These are phyloP conservation scores for Cyprinodon diabolis DNA, from an alignment of 2,797 vertebrate genomes.

Conservation along the genomic window DNA sequence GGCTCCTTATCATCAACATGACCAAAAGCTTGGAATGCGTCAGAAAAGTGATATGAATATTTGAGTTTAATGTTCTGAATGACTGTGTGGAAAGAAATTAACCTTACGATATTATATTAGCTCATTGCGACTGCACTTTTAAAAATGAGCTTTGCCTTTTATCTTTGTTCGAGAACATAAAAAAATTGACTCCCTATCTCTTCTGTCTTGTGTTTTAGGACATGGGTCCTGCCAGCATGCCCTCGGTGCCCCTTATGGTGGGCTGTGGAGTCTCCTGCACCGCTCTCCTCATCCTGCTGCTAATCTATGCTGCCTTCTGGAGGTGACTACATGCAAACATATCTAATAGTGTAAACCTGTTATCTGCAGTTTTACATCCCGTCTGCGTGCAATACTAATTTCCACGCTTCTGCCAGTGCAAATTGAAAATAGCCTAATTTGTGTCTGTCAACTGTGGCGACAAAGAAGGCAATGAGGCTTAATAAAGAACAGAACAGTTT, in stretches of 20 bases:
- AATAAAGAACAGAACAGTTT: constrained; percentile 70
- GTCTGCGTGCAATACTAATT: constrained; percentile 8
- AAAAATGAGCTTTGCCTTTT: not conserved
- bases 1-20: not conserved
- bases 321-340: constrained; percentile 77
- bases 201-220: constrained; percentile 73
- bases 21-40: not conserved
- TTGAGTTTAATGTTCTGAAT: not conserved
- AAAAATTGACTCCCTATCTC: not conserved
- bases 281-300: constrained; percentile 91
- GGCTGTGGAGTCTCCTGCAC: constrained; percentile 96
- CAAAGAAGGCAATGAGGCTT: constrained; percentile 65
- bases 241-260: constrained; percentile 96
- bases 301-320: constrained; percentile 97
- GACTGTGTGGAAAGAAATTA: not conserved
- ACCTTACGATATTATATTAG: not conserved
- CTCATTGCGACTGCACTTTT: not conserved
- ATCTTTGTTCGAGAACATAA: not conserved
- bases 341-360: not conserved
- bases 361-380: not conserved
- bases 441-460: constrained; percentile 34
- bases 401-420: not conserved
- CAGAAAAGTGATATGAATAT: not conserved
- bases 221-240: constrained; percentile 90
- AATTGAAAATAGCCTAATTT: constrained; percentile 16